These are phyloP conservation scores for Danio tinwini DNA, from an alignment of 2,797 vertebrate genomes.

Conservation along the genomic window DNA sequence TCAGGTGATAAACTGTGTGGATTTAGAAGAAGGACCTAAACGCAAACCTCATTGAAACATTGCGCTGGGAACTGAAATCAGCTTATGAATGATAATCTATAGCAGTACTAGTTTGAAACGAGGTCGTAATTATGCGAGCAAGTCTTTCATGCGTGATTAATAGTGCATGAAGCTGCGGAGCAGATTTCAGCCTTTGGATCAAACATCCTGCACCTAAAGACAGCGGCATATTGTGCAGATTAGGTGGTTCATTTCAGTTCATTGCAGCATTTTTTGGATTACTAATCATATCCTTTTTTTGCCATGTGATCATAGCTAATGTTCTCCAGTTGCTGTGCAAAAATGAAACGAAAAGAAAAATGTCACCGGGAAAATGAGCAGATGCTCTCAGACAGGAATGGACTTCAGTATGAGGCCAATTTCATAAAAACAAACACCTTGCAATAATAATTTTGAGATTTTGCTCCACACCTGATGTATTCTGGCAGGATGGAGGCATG, in stretches of 20 bases:
- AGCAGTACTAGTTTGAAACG: not conserved
- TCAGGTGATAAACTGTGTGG: too few relatives aligned
- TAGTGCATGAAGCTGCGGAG: not conserved
- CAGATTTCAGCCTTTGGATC: conserved; percentile 20
- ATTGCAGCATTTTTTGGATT: conserved; percentile 9
- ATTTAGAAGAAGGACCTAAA: not conserved
- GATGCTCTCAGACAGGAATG: not conserved
- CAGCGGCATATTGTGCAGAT: conserved; percentile 14
- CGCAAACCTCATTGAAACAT: not conserved
- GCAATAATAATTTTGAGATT: not conserved
- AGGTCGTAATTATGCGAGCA: not conserved
- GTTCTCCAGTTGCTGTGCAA: not conserved
- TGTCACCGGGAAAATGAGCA: not conserved
- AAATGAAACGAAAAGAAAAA: not conserved
- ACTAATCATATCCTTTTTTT: conserved; percentile 29
- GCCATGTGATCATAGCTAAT: conserved; percentile 12
- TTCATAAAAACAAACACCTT: not conserved
- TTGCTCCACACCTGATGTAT: conserved; percentile 80
- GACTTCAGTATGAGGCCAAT: not conserved
- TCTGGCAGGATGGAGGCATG: conserved; percentile 86
- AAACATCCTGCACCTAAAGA: not conserved
- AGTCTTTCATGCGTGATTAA: not conserved
- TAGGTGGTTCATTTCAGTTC: not conserved
- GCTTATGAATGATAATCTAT: not conserved
- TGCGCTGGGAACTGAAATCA: not conserved